Evolutionary conservation across 2,797 vertebrate genomes (phyloP).

Genomic region (Diplodus sargus): DNA sequence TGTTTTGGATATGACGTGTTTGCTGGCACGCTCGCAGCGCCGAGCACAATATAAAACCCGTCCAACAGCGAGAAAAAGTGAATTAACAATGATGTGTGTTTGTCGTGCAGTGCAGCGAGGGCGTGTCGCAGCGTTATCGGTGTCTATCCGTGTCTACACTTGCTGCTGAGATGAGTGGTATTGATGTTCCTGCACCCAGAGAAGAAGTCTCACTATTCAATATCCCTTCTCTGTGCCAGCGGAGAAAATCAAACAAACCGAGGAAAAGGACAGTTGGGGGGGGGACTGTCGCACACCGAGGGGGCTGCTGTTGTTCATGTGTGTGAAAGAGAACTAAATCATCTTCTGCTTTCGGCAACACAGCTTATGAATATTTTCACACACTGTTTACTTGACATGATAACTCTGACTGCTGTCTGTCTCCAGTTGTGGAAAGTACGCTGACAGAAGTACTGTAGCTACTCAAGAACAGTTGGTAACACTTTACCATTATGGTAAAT

Average conservation of each 20-base stretch:
- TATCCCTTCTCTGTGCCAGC: conserved; percentile 51
- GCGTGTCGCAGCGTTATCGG: conserved; percentile 37
- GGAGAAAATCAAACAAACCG: conserved; percentile 31
- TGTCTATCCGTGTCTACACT: conserved; percentile 45
- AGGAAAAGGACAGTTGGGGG: conserved; percentile 26
- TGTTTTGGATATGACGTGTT: conserved; percentile 66
- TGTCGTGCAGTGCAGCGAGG: conserved; percentile 42
- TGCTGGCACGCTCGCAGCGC: conserved; percentile 40
- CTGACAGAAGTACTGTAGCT: background rate
- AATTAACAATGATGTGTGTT: conserved; percentile 50
- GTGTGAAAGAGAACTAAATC: background rate
- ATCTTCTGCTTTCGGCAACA: background rate
- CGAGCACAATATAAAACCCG: conserved; percentile 42
- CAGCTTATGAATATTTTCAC: conserved; percentile 46
- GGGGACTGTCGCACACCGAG: conserved; percentile 7
- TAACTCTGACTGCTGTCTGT: conserved; percentile 15
- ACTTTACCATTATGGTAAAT: too few relatives aligned
- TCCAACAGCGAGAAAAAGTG: conserved; percentile 8
- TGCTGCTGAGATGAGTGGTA: conserved; percentile 60
- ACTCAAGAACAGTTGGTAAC: background rate
- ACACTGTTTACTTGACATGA: conserved; percentile 25
- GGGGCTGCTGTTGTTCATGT: conserved; percentile 28
- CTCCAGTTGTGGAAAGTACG: background rate
- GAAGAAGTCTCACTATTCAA: conserved; percentile 55
- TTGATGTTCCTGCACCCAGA: conserved; percentile 66